Percentiles rank a stretch among this genome's conserved stretches.
phyloP scores from a whole-genome alignment of 2,797 vertebrate genomes.

The Etheostoma nigrum region DNA sequence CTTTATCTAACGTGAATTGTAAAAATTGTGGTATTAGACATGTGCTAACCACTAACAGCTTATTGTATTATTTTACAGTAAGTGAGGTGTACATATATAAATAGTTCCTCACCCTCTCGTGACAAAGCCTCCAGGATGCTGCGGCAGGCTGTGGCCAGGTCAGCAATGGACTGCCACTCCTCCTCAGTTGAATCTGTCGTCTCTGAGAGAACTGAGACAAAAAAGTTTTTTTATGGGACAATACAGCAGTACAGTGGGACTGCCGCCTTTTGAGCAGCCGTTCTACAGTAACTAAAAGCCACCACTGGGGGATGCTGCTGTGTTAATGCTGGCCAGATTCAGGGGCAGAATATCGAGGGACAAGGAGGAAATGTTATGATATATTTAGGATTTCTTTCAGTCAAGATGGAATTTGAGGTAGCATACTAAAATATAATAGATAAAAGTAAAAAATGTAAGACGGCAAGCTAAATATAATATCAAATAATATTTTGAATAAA shows the following conservation, averaged over 20 bases:
- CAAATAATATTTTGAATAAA: neutral
- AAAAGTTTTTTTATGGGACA: constrained; percentile 1
- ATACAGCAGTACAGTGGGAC: constrained; percentile 11
- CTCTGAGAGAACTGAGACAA: constrained; percentile 87
- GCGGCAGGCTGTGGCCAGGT: constrained; percentile 91
- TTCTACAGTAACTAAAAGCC: constrained; percentile 46
- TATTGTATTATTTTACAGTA: neutral
- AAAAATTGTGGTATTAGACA: neutral
- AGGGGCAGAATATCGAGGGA: neutral
- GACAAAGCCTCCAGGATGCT: constrained; percentile 92
- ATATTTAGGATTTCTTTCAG: no score
- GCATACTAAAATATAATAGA: neutral
- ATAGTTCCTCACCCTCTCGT: constrained; percentile 85
- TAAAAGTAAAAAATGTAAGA: neutral
- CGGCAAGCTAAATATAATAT: neutral
- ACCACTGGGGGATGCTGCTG: constrained; percentile 76
- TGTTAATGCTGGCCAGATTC: constrained; percentile 22
- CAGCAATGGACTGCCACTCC: constrained; percentile 94
- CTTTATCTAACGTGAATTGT: neutral
- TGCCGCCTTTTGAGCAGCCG: constrained; percentile 6
- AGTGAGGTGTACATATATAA: neutral
- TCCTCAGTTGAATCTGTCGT: constrained; percentile 89
- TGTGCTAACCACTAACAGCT: neutral
- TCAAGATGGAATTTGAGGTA: neutral
- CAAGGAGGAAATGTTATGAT: constrained; percentile 16